These are phyloP conservation scores for Alces alces DNA, from an alignment of 2,113 vertebrate genomes.

Conservation along the genomic window DNA sequence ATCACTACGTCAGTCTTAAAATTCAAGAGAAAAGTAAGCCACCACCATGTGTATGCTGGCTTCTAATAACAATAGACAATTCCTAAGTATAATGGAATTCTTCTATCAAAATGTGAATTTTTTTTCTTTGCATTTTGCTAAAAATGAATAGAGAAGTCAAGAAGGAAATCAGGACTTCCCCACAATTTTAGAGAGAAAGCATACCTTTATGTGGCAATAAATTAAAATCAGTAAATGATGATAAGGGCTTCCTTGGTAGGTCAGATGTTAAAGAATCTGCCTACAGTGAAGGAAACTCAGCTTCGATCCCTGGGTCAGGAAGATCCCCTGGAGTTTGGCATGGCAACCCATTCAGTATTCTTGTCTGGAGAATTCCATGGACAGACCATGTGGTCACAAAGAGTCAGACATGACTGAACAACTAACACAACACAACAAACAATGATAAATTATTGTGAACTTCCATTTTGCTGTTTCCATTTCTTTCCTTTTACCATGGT, in stretches of 20 bases:
- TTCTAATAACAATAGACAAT: not conserved
- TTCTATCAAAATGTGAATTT: not conserved
- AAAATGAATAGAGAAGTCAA: not conserved
- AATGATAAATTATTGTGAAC: not conserved
- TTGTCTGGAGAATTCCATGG: not conserved
- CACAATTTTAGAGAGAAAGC: not conserved
- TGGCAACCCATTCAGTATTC: not conserved
- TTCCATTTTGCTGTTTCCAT: not conserved
- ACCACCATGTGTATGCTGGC: not conserved
- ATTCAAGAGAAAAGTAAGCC: not conserved
- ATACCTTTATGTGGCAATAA: not conserved
- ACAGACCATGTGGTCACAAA: not conserved
- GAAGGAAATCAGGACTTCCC: not conserved
- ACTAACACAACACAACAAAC: not conserved
- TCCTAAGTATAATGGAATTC: not conserved
- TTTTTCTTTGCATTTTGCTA: not conserved
- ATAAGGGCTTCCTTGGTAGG: not conserved
- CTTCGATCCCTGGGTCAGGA: not conserved
- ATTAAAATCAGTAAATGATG: not conserved
- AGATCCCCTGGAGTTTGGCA: not conserved
- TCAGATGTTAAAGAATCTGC: not conserved
- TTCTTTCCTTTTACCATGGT: not conserved
- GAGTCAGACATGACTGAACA: not conserved
- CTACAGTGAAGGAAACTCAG: not conserved
- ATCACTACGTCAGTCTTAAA: not conserved